Evolutionary conservation across 1,140 invertebrate species (phyloP), one percentile per base, ranked within the genome.

Genomic region (Macrobrachium nipponense): DNA sequence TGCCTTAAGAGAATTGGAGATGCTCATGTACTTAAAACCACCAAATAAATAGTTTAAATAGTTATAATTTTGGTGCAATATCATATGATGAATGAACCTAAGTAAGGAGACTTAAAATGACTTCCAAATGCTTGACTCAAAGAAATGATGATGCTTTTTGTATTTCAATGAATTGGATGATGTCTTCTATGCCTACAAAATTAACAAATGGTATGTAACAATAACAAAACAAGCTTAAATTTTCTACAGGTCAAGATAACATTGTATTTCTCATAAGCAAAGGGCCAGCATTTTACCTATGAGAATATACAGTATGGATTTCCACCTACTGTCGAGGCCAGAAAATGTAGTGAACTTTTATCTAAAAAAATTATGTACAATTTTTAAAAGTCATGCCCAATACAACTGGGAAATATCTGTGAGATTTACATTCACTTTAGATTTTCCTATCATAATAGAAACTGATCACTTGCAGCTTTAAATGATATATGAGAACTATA

Each of bases 181-280:
- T 83, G 81, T 58, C 43, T 43, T 64, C 81, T 83, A 77, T 66
- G 76, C 61, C 72, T 83, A 83, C 60, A 83, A 83, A 83, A 83
- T 83, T 77, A 83, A 83, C 81, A 83, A 83, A 83, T 83, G 70
- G 59, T 60, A 76, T 82, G 36, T 83, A 83, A 83, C 81, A 83
- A 83, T 77, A 83, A 83, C 81, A 83, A 83, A 81, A 83, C 81
- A 64, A 83, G 72, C 76, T 62, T 76, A 72, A 83, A 76, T 43
- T 64, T 73, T 83, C 73, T 83, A 83, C 72, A 83, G 73, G 73
- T 43, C 68, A 83, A 72, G 64, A 36, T 83, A 77, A 76, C 81
- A 75, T 59, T 73, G 20, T 23, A 77, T 60, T 76, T 64, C 59
- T 27, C 60, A 62, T 51, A 36, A 60, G 59, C 73, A 76, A 76